phyloP scores from a whole-genome alignment of 2,113 vertebrate species.

The Pedionomus torquatus region DNA sequence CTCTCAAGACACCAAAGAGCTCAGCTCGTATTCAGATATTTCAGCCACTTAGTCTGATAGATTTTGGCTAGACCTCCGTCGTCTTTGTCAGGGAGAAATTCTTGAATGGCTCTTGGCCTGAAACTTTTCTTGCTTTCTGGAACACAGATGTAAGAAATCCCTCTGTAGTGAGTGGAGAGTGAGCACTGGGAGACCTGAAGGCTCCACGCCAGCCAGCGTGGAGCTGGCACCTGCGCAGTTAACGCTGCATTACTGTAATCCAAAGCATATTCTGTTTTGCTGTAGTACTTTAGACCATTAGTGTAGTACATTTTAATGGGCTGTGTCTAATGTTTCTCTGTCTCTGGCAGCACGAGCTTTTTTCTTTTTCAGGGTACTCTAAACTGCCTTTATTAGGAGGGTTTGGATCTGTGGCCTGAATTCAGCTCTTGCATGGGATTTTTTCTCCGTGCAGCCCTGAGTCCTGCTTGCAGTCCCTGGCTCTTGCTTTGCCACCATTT shows the following conservation, averaged over 20 bases:
- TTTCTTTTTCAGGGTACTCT: slow-evolving; percentile 10
- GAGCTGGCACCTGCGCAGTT: slow-evolving; percentile 8
- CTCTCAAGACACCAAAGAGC: not conserved
- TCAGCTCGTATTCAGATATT: not conserved
- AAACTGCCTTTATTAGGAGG: not conserved
- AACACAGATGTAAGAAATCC: slow-evolving; percentile 22
- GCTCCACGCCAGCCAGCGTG: not conserved
- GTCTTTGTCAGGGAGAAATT: not conserved
- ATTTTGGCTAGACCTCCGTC: not conserved
- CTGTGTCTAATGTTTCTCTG: not conserved
- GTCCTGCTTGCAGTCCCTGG: not conserved
- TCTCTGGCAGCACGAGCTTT: not conserved
- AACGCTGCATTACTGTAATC: not conserved
- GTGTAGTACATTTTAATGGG: not conserved
- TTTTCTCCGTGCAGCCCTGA: not conserved
- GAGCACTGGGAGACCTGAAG: not conserved
- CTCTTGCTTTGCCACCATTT: slow-evolving; percentile 7
- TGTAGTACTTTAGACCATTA: not conserved
- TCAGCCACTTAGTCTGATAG: not conserved
- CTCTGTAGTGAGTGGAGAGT: not conserved
- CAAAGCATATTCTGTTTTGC: not conserved
- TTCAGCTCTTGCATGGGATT: not conserved
- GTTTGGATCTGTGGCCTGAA: not conserved
- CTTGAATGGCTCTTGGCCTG: not conserved
- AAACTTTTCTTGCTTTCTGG: slow-evolving; percentile 1